Conservation (phyloP, 1,140 invertebrate genomes). For the Euschistus heros region DNA sequence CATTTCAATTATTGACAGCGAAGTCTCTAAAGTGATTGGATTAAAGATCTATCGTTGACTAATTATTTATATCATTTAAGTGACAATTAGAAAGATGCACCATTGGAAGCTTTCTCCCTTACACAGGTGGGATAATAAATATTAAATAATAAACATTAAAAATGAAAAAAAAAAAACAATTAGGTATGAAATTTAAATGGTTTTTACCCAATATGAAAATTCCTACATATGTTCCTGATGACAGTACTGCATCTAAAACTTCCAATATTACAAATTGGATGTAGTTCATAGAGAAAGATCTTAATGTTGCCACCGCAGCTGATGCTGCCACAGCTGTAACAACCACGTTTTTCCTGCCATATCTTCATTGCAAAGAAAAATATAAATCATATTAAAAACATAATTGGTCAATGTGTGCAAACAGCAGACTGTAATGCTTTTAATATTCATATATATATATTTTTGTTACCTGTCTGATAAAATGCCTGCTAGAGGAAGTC, state of each 20-base stretch:
- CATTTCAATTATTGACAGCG: too few species aligned
- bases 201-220: slow-evolving; percentile 49
- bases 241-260: slow-evolving; percentile 46
- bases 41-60: too few species aligned
- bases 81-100: too few species aligned
- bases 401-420: slow-evolving; percentile 3
- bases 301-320: slow-evolving; percentile 41
- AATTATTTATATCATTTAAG: too few species aligned
- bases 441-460: too few species aligned
- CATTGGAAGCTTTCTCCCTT: too few species aligned
- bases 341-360: slow-evolving; percentile 47
- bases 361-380: slow-evolving; percentile 34
- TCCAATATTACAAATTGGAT: slow-evolving; percentile 43
- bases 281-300: slow-evolving; percentile 44
- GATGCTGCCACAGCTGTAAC: slow-evolving; percentile 45
- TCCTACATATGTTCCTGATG: slow-evolving; percentile 48
- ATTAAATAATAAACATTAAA: too few species aligned
- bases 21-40: too few species aligned
- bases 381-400: slow-evolving; percentile 15
- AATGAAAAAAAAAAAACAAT: too few species aligned
- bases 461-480: slow-evolving; percentile 44
- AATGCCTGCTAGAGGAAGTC: slow-evolving; percentile 44
- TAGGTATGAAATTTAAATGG: too few species aligned
- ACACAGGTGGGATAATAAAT: too few species aligned
- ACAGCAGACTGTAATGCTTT: background rate